Evolutionary conservation across 2,797 vertebrate genomes (phyloP).

Genomic region (Smutsia gigantea): DNA sequence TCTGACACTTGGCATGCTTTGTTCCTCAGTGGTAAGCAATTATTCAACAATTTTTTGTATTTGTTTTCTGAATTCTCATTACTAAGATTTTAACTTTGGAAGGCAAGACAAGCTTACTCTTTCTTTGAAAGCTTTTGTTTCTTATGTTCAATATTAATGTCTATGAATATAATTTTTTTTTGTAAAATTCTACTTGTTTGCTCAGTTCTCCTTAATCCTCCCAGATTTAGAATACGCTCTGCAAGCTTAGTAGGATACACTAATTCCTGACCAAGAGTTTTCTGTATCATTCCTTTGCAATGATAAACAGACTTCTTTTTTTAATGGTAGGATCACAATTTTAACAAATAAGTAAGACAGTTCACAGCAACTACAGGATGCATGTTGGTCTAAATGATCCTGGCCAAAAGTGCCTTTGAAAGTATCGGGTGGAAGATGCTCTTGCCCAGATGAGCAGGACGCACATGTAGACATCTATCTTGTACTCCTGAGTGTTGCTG

Average conservation of each 20-base stretch:
- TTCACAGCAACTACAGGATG: background rate
- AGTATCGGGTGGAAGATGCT: background rate
- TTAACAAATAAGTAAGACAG: background rate
- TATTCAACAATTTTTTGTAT: background rate
- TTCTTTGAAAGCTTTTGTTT: conserved; percentile 47
- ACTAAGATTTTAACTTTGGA: conserved; percentile 23
- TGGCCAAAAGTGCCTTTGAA: background rate
- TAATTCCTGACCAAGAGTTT: background rate
- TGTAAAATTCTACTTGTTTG: background rate
- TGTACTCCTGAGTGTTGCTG: background rate
- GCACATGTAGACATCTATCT: background rate
- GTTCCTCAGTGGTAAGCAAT: conserved; percentile 30
- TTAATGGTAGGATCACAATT: background rate
- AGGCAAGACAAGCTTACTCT: background rate
- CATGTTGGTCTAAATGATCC: background rate
- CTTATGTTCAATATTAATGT: background rate
- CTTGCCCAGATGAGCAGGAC: background rate
- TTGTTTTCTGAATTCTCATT: conserved; percentile 37
- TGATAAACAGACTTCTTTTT: background rate
- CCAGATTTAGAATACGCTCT: conserved; percentile 7
- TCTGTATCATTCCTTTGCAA: background rate
- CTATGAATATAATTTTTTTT: background rate
- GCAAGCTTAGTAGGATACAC: background rate
- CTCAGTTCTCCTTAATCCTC: background rate
- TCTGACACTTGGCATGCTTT: background rate